Evolutionary conservation across 2,888 invertebrate genomes (phyloP), one percentile per base, ranked within the genome.

Genomic region (Furcula furcula): DNA sequence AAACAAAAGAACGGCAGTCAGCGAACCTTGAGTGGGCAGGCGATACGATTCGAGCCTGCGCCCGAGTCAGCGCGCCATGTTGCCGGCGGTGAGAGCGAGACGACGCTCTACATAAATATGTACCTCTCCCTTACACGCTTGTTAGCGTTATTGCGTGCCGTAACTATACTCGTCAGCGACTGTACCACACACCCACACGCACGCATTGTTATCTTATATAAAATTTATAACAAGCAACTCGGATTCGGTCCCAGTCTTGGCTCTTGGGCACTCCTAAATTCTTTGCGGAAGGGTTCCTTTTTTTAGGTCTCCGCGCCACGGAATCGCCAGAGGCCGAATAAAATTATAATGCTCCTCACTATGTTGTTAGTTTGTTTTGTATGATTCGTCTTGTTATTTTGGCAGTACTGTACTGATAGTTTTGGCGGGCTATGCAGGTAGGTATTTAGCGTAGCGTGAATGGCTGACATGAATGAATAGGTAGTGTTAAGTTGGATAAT

Each of bases 21-120:
- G 89, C 89, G 89, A 89, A 89, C 89, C 89, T 89, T 89, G 89
- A 91, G 91, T 91, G 90, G 91, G 89, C 85, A 86, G 89, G 86
- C 89, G 86, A 89, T 88, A 86, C 84, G 86, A 85, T 85, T 84
- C 90, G 91, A 91, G 91, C 85, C 90, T 91, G 91, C 91, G 91
- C 91, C 91, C 90, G 87, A 86, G 86, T 84, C 83, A 75, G 72
- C 80, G 79, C 85, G 87, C 88, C 88, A 88, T 87, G 80, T 85
- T 88, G 84, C 78, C 77, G 75, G 66, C 73, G 72, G 80, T 65
- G 40, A 49, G 61, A 82, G 38, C 35, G 70, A 36, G 79, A 87
- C 46, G 44, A 21, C 69, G 79, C 78, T 60, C 58, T 78, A 80
- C 69, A 59, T 49, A 33, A 36, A 37, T 60, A 36, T 30, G 4